These are phyloP conservation scores for Eumerus sabulonum DNA, from an alignment of 2,888 invertebrate genomes.

Conservation along the genomic window DNA sequence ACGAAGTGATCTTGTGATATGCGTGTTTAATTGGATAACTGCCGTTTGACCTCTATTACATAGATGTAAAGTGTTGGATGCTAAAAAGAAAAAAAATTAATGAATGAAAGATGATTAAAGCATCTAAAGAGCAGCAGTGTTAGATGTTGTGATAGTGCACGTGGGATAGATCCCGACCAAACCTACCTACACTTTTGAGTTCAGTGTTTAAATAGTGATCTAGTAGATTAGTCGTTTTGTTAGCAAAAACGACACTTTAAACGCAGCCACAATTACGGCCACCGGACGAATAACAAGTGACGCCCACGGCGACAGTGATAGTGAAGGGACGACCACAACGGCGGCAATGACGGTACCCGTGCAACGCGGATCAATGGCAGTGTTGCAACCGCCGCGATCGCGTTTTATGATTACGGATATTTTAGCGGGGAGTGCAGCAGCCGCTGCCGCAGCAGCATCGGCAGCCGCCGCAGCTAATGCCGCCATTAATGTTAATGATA, in stretches of 20 bases:
- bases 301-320: slow-evolving; percentile 71
- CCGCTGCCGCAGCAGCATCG: slow-evolving; percentile 76
- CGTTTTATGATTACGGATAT: slow-evolving; percentile 95
- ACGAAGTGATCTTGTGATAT: too few relatives aligned
- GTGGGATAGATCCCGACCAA: too few relatives aligned
- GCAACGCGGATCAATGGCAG: slow-evolving; percentile 80
- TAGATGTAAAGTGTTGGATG: too few relatives aligned
- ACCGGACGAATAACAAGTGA: slow-evolving; percentile 66
- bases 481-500: slow-evolving; percentile 66
- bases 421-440: slow-evolving; percentile 82
- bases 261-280: slow-evolving; percentile 69
- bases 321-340: slow-evolving; percentile 73
- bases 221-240: too few relatives aligned
- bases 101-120: too few relatives aligned
- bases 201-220: too few relatives aligned
- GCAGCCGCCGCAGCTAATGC: slow-evolving; percentile 66
- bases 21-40: too few relatives aligned
- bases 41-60: too few relatives aligned
- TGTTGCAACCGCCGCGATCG: slow-evolving; percentile 85
- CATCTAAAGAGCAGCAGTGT: too few relatives aligned
- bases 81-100: too few relatives aligned
- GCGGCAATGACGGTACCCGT: slow-evolving; percentile 79
- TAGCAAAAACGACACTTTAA: slow-evolving; percentile 42
- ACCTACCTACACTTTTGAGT: too few relatives aligned
- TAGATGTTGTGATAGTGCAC: too few relatives aligned